These are phyloP conservation scores for Dione vanillae DNA, from an alignment of 2,888 invertebrate species.

Conservation along the genomic window DNA sequence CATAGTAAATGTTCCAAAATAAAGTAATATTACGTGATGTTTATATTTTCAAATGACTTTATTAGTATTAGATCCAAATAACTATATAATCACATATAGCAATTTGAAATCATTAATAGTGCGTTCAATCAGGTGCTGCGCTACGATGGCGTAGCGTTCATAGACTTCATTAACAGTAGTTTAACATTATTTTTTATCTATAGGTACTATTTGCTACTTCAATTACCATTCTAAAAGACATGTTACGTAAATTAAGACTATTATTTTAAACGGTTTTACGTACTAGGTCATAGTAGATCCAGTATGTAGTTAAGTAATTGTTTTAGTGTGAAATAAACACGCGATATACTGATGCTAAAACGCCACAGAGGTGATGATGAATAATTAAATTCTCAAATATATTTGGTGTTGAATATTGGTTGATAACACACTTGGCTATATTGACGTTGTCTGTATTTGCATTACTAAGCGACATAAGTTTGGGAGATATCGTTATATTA, in stretches of 20 bases:
- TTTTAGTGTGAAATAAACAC: conserved; percentile 1
- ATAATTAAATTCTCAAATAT: not conserved
- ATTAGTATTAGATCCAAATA: too few relatives aligned
- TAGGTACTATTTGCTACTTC: not conserved
- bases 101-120: not conserved
- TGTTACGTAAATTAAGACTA: not conserved
- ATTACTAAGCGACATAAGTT: not conserved
- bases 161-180: not conserved
- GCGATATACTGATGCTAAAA: not conserved
- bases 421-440: not conserved
- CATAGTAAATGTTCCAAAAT: too few relatives aligned
- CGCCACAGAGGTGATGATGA: not conserved
- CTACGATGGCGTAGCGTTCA: not conserved
- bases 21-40: too few relatives aligned
- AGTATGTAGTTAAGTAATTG: not conserved
- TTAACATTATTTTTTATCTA: not conserved
- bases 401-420: conserved; percentile 6
- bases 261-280: not conserved
- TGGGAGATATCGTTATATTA: not conserved
- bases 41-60: too few relatives aligned
- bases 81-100: not conserved
- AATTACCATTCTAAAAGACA: not conserved
- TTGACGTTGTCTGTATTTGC: conserved; percentile 13
- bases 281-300: not conserved
- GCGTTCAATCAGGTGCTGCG: not conserved